Evolutionary conservation across 1,140 invertebrate species (phyloP), one percentile per base, ranked within the genome.

Genomic region (Scaptomyza graminum): DNA sequence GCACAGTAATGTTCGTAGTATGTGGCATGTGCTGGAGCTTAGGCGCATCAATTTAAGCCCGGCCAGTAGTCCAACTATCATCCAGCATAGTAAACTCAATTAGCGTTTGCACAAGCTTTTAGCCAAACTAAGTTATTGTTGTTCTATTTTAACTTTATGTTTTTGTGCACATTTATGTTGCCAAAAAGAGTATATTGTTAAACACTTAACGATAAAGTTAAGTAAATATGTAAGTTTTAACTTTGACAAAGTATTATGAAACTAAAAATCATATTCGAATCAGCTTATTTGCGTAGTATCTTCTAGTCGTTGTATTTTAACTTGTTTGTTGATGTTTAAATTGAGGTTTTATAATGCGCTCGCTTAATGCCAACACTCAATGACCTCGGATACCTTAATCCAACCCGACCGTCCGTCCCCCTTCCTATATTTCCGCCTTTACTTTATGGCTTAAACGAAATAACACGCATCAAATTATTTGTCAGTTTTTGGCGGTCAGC

Each of bases 81-180:
- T 22, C 22, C 31, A 41, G 44, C 74, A 69, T 28, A 54, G 66
- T 61, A 80, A 85, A 85, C 78, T 87, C 82, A 87, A 85, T 85
- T 85, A 85, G 74, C 78, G 82, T 65, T 69, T 28, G 75, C 51
- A 61, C 82, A 78, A 72, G 82, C 82, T 85, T 87, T 87, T 85
- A 85, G 78, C 66, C 75, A 85, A 87, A 87, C 74, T 82, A 67
- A 73, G 83, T 85, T 85, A 85, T 79, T 72, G 76, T 78, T 78
- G 70, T 56, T 15, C n/a, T n/a, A 25, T 46, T 22, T 52, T 54
- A 50, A n/a, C 49, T 25, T 54, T 67, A 59, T 66, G 54, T 54
- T 57, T 61, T 46, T 13, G 0, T 22, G 16, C 2, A 0, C 22
- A 11, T 31, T 31, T 0, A n/a, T 5, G n/a, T 41, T n/a, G 12